Evolutionary conservation across 2,113 vertebrate genomes (phyloP), one percentile per base, ranked within the genome.

Genomic region (Bos taurus): DNA sequence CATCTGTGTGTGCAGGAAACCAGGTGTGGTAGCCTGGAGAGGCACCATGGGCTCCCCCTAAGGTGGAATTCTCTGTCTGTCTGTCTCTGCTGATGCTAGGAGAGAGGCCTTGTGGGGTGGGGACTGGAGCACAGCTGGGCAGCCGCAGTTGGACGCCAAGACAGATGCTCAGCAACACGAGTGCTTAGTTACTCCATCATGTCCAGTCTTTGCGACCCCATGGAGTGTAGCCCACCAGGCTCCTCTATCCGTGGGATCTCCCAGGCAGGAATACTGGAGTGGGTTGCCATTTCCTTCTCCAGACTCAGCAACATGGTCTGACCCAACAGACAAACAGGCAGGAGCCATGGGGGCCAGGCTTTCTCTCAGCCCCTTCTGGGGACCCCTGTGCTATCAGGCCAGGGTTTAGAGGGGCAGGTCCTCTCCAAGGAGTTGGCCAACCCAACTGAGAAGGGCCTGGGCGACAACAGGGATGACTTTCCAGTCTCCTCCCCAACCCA

Each of bases 271-370:
- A 77, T 14, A 77, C 71, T 43, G 6, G 71, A 77, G 6, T 77
- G 71, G 23, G 40, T 77, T 77, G 71, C 40, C 40, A 2, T 77
- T 77, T 77, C 23, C 40, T 77, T 26, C 40, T 43, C 71, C 71
- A 74, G 67, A 2, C 67, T 85, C 17, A 43, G 62, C 14, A n/a
- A 40, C 30, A 1, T 17, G 40, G 19, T 64, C 33, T 28, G 77
- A 83, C 36, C 54, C 30, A 25, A 30, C 9, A 83, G 36, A 30
- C 9, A n/a, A 62, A 57, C 33, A 46, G 26, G 48, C 50, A 36
- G 1, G 8, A 43, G 57, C 23, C 0, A 0, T 30, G 67, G 23
- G 6, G 7, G 33, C 30, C 23, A 25, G 6, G 6, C 36, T 93
- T 88, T 84, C 43, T 60, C 74, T 60, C 57, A 40, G 26, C 0